Evolutionary conservation across 2,888 invertebrate species (phyloP).

Genomic region (Urechis unicinctus): DNA sequence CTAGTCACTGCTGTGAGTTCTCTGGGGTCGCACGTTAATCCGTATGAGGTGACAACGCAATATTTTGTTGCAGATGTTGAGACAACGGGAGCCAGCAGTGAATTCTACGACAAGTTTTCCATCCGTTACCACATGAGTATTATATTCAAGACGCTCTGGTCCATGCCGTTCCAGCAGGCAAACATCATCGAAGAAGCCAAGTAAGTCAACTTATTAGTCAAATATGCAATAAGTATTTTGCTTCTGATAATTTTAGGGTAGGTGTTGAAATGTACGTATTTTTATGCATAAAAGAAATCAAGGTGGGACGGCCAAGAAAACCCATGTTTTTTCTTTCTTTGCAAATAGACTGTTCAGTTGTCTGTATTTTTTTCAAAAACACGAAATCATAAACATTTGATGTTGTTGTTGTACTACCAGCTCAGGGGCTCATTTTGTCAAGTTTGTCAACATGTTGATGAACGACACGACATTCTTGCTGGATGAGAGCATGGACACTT

Average conservation of each 20-base stretch:
- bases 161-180: slow-evolving; percentile 75
- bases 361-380: neutral
- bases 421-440: slow-evolving; percentile 64
- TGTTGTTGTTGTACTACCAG: slow-evolving; percentile 7
- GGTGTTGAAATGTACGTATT: no score
- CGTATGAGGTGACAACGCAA: no score
- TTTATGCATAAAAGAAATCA: no score
- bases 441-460: slow-evolving; percentile 96
- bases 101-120: slow-evolving; percentile 98
- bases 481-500: slow-evolving; percentile 89
- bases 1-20: no score
- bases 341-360: neutral
- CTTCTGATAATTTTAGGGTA: neutral
- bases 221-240: neutral
- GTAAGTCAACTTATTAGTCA: slow-evolving; percentile 40
- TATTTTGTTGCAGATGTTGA: slow-evolving; percentile 75
- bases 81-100: slow-evolving; percentile 93
- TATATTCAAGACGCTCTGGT: slow-evolving; percentile 91
- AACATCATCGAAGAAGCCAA: slow-evolving; percentile 83
- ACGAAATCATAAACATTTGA: neutral
- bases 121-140: slow-evolving; percentile 97
- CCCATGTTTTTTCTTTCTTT: neutral
- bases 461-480: slow-evolving; percentile 94
- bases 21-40: neutral
- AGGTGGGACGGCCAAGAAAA: no score